Conservation (phyloP, 2,113 vertebrate genomes). For the Pterocles gutturalis region DNA sequence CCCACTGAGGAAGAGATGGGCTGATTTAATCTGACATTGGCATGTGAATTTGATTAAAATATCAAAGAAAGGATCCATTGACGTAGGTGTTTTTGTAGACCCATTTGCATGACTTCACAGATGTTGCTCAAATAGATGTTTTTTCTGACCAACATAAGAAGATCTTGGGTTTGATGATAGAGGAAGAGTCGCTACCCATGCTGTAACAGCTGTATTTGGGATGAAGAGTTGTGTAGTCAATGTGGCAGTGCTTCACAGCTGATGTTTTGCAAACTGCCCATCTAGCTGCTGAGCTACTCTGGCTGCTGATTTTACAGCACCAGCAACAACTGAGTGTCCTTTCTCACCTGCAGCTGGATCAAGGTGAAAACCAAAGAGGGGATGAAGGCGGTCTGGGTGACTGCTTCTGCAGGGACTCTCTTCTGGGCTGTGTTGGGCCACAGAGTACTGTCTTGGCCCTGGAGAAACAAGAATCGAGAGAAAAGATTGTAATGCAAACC, state of each 20-base stretch:
- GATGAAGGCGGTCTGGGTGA: background rate
- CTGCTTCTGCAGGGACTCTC: background rate
- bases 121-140: background rate
- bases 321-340: background rate
- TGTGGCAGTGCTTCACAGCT: background rate
- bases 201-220: background rate
- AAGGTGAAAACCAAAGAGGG: background rate
- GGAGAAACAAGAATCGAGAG: background rate
- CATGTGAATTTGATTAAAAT: slow-evolving; percentile 24
- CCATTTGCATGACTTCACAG: background rate
- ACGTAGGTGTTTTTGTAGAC: background rate
- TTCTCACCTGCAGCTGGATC: background rate
- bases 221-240: background rate
- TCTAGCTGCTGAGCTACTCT: background rate
- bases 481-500: background rate
- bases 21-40: slow-evolving; percentile 35
- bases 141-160: background rate
- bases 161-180: background rate
- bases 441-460: background rate
- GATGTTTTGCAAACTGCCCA: background rate
- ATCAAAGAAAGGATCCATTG: slow-evolving; percentile 2
- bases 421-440: background rate
- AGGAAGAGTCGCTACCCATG: background rate
- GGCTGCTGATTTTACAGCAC: background rate
- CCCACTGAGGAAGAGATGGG: background rate